Base-by-base conservation (phyloP, 2,888 invertebrate genomes). In the Pinctada fucata region DNA sequence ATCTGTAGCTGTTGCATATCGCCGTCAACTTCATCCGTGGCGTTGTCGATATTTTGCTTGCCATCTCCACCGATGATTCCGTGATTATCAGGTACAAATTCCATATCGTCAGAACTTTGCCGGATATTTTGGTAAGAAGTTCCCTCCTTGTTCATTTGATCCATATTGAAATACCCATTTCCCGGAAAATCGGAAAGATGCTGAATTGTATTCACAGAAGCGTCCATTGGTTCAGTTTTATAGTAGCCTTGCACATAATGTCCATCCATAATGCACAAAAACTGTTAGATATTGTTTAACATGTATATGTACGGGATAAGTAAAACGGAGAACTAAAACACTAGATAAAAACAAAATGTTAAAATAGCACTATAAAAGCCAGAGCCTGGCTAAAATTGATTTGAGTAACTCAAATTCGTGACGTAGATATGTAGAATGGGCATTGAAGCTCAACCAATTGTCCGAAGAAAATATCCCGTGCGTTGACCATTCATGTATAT, bases 371-470 rank as follows among this genome's bases (percentile, higher is more conserved):
- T 74, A 74, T 16, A 16, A 50, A 16, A n/a, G 10, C 10, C 47
- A 48, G 16, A 66, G 66, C 74, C 10, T 6, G 48, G 13, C 8
- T 74, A 74, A 51, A 74, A 63, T 64, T 63, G 74, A 67, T 66
- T 66, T 74, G 74, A 74, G 74, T 74, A 74, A 74, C 74, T 74
- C 74, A 74, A n/a, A 45, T 72, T 31, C 31, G 31, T 31, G 31
- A 58, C 58, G 6, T 6, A 13, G 1, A 58, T 6, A 13, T 6
- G 6, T 58, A 10, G 58, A 58, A 58, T 58, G 58, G 6, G 58
- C 58, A 58, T 6, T 58, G 58, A 58, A 58, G 58, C 58, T 58
- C 13, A 13, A 58, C 6, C 58, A 58, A 58, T 58, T 13, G 58
- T 58, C 58, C 58, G 58, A 58, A 58, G 13, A 10, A 10, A 6